A percentile compares a stretch with the other conserved stretches of the same genome.
These are phyloP conservation scores for Amyelois transitella DNA, from an alignment of 1,140 invertebrate genomes.

Conservation along the genomic window DNA sequence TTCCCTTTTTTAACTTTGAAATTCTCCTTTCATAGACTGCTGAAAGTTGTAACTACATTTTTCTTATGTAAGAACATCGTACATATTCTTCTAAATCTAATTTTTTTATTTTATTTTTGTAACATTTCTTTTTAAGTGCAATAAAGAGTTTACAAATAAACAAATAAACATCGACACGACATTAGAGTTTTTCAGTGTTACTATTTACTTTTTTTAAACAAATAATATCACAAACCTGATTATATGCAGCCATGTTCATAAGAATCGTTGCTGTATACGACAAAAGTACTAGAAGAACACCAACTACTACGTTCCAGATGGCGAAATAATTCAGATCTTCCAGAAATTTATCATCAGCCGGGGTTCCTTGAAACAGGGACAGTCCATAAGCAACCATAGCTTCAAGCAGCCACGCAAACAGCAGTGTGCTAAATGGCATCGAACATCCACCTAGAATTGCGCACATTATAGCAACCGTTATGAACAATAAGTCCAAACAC, in stretches of 20 bases:
- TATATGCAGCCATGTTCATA: constrained; percentile 79
- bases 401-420: constrained; percentile 79
- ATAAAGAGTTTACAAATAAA: no score
- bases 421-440: constrained; percentile 78
- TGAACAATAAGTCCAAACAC: constrained; percentile 73
- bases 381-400: constrained; percentile 42
- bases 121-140: no score
- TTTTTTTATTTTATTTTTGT: no score
- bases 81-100: no score
- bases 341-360: constrained; percentile 39
- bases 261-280: constrained; percentile 78
- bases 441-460: constrained; percentile 76
- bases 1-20: no score
- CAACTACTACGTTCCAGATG: constrained; percentile 75
- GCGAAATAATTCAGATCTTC: constrained; percentile 70
- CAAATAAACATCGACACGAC: no score
- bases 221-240: constrained; percentile 73
- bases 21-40: no score
- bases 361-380: constrained; percentile 12
- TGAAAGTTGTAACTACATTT: no score
- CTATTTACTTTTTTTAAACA: constrained; percentile 25
- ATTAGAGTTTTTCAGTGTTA: no score
- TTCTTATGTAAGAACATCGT: no score
- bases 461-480: constrained; percentile 74
- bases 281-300: constrained; percentile 73